Percentiles rank a stretch among this genome's conserved stretches.
Evolutionary conservation across 1,140 invertebrate genomes (phyloP).

Genomic region (Potamilus streckersoni): DNA sequence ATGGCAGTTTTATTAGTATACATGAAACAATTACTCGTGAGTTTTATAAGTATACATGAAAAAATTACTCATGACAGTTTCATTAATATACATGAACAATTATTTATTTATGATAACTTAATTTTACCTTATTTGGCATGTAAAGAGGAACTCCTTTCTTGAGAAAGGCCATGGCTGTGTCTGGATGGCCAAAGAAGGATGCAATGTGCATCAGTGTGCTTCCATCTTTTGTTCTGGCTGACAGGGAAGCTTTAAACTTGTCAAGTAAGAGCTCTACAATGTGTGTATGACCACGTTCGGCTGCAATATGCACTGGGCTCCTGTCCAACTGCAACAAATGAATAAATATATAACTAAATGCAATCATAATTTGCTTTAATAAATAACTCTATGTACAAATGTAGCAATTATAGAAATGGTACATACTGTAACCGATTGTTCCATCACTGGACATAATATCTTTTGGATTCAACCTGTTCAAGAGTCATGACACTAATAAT

Average conservation of each 20-base stretch:
- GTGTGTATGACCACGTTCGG: conserved; percentile 94
- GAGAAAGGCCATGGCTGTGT: conserved; percentile 98
- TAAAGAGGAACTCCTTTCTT: conserved; percentile 99
- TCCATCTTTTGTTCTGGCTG: conserved; percentile 78
- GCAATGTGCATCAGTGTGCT: conserved; percentile 99
- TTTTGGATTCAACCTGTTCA: no score
- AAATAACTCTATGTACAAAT: no score
- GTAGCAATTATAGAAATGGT: no score
- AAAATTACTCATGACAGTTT: no score
- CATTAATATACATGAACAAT: no score
- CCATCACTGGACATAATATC: no score
- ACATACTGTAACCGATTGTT: no score
- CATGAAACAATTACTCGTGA: no score
- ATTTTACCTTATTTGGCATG: conserved; percentile 92
- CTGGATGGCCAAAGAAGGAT: conserved; percentile 93
- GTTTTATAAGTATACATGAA: no score
- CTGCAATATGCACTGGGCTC: conserved; percentile 96
- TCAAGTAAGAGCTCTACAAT: conserved; percentile 97
- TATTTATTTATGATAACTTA: neutral
- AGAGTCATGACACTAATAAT: no score
- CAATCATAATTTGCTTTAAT: no score
- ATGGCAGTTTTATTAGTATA: no score
- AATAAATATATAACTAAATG: neutral
- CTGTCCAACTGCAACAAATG: conserved; percentile 76
- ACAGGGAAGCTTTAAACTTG: conserved; percentile 93